These are phyloP conservation scores for Halcyon senegalensis DNA, from an alignment of 2,113 vertebrate species.

Conservation along the genomic window DNA sequence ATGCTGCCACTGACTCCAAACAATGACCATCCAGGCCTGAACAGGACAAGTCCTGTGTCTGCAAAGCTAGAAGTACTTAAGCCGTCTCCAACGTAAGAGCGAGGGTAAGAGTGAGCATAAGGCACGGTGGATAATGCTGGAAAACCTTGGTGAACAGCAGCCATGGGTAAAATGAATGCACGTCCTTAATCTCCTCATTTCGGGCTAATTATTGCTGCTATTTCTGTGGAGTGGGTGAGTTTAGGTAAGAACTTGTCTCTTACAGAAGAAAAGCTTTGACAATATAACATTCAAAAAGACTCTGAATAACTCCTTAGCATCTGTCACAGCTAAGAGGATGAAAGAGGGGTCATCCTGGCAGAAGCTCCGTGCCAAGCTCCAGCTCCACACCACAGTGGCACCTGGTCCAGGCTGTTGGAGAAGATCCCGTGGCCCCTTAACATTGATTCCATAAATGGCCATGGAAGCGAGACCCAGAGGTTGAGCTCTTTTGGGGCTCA, in stretches of 20 bases:
- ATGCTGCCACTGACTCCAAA: neutral
- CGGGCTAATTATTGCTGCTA: neutral
- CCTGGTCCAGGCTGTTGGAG: neutral
- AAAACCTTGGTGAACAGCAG: neutral
- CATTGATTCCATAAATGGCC: neutral
- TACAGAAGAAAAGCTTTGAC: constrained; percentile 7
- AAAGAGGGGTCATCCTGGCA: neutral
- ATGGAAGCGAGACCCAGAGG: neutral
- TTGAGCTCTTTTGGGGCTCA: neutral
- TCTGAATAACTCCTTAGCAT: neutral
- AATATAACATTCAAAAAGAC: neutral
- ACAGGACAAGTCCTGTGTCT: neutral
- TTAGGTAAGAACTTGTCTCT: constrained; percentile 18
- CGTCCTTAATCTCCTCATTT: neutral
- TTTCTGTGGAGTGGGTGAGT: neutral
- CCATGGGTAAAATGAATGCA: neutral
- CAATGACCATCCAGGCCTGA: neutral
- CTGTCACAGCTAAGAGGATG: neutral
- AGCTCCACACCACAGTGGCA: neutral
- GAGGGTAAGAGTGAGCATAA: fast-evolving
- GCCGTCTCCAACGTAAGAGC: neutral
- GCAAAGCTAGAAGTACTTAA: neutral
- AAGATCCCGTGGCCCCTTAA: neutral
- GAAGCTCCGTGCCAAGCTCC: neutral
- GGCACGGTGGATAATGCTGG: fast-evolving